A percentile compares a stretch with the other conserved stretches of the same genome.
Evolutionary conservation across 2,113 vertebrate species (phyloP).

Genomic region (Nannobrachium achirus): DNA sequence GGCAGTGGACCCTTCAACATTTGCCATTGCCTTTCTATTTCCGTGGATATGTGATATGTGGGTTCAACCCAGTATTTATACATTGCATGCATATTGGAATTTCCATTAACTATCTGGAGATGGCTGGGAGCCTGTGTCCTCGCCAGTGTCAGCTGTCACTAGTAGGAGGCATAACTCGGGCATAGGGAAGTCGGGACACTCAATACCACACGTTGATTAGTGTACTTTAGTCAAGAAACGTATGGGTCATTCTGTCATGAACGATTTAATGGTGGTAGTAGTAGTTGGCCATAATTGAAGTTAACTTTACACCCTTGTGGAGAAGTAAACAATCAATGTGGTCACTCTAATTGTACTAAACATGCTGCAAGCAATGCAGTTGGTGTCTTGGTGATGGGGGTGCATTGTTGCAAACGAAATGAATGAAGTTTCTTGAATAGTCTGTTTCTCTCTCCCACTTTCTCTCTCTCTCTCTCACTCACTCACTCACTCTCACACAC

Average conservation of each 20-base stretch:
- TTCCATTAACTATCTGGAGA: not conserved
- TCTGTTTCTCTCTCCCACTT: no score
- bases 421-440: no score
- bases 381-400: no score
- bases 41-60: not conserved
- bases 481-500: no score
- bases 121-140: not conserved
- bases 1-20: conserved; percentile 37
- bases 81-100: not conserved
- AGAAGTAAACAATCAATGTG: no score
- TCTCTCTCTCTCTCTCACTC: no score
- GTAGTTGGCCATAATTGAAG: not conserved
- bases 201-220: no score
- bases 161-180: not conserved
- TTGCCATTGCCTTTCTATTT: not conserved
- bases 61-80: not conserved
- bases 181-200: no score
- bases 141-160: conserved; percentile 39
- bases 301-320: not conserved
- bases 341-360: no score
- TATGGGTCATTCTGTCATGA: not conserved
- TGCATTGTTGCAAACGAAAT: no score
- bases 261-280: not conserved
- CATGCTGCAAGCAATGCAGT: no score
- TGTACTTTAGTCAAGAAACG: no score